Evolutionary conservation across 1,140 invertebrate genomes (phyloP).

Genomic region (Teleopsis dalmanni): DNA sequence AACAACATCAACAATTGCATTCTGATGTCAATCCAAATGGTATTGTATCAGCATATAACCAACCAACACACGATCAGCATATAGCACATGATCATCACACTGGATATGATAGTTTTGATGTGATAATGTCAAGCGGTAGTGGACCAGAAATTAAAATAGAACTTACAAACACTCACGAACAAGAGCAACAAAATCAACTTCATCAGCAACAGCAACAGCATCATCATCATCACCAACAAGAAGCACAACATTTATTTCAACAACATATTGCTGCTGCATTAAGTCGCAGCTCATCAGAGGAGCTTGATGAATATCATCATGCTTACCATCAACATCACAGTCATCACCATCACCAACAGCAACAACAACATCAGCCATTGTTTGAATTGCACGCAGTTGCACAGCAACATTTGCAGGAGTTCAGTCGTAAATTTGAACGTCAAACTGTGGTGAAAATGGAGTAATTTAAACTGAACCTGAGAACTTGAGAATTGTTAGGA

Average conservation of each 20-base stretch:
- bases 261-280: neutral
- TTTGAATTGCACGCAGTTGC: conserved; percentile 12
- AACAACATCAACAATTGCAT: conserved; percentile 10
- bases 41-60: no score
- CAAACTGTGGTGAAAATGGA: conserved; percentile 41
- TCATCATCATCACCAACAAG: neutral
- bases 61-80: no score
- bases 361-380: neutral
- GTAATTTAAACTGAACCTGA: conserved; percentile 8
- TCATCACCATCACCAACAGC: conserved; percentile 3
- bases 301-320: conserved; percentile 6
- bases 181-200: conserved; percentile 34
- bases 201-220: conserved; percentile 10
- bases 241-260: neutral
- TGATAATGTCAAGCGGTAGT: no score
- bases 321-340: neutral
- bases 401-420: conserved; percentile 32
- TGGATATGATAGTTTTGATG: no score
- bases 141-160: no score
- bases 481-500: neutral
- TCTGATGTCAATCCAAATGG: no score
- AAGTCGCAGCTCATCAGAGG: conserved; percentile 12
- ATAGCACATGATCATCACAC: no score
- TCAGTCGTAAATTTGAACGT: conserved; percentile 33
- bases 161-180: no score